A percentile compares a stretch with the other conserved stretches of the same genome.
phyloP scores from a whole-genome alignment of 1,140 invertebrate species.

The Tetramorium simillimum region DNA sequence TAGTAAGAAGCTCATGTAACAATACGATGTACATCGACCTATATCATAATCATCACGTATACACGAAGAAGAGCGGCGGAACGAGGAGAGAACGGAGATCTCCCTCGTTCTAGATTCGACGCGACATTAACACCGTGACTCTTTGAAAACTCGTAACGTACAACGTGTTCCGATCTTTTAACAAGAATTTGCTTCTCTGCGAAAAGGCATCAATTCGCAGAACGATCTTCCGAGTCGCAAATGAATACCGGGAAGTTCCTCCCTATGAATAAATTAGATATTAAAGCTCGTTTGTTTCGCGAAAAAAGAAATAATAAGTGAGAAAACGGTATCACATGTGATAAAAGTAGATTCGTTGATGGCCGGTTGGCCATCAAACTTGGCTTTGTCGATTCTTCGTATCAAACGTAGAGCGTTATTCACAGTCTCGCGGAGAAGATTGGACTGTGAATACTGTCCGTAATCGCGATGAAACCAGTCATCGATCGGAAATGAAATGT shows the following conservation, averaged over 20 bases:
- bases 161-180: background rate
- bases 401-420: background rate
- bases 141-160: background rate
- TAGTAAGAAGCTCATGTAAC: constrained; percentile 45
- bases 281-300: background rate
- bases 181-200: background rate
- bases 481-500: background rate
- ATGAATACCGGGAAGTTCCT: background rate
- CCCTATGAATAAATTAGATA: constrained; percentile 4
- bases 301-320: background rate
- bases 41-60: constrained; percentile 12
- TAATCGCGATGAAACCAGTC: background rate
- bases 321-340: constrained; percentile 28
- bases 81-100: background rate
- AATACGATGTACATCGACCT: constrained; percentile 56
- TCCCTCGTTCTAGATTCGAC: constrained; percentile 12
- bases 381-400: background rate
- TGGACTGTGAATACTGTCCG: background rate
- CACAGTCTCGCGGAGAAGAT: background rate
- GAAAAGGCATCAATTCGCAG: background rate
- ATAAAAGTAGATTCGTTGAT: constrained; percentile 36
- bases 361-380: constrained; percentile 5
- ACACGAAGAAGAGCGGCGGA: constrained; percentile 2
- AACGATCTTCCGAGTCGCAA: background rate
- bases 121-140: background rate